These are phyloP conservation scores for Scotopteryx bipunctaria DNA, from an alignment of 2,888 invertebrate species.

Conservation along the genomic window DNA sequence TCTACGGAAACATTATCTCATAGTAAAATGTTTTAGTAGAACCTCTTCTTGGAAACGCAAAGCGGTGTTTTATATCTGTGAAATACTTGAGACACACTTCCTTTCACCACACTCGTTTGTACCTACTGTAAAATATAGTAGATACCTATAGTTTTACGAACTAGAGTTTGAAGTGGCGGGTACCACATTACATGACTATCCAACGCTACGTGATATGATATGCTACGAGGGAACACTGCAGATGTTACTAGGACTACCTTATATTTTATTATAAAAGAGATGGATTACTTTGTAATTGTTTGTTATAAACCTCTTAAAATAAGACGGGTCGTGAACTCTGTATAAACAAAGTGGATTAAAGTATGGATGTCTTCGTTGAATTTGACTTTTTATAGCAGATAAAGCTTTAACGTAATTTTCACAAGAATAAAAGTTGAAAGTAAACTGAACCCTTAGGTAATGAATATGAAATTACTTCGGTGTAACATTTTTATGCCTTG, in stretches of 20 bases:
- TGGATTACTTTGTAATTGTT: conserved; percentile 13
- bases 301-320: conserved; percentile 13
- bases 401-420: conserved; percentile 50
- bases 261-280: neutral
- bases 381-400: conserved; percentile 47
- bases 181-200: too few relatives aligned
- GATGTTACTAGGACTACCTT: neutral
- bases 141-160: too few relatives aligned
- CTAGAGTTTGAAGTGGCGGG: too few relatives aligned
- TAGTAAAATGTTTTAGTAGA: too few relatives aligned
- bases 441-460: conserved; percentile 45
- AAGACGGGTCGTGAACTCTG: conserved; percentile 16
- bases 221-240: neutral
- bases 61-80: too few relatives aligned
- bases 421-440: conserved; percentile 47
- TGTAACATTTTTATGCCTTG: conserved; percentile 45
- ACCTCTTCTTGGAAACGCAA: too few relatives aligned
- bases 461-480: conserved; percentile 49
- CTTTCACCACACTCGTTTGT: too few relatives aligned
- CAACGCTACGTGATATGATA: too few relatives aligned
- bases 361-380: conserved; percentile 41
- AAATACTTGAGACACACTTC: too few relatives aligned
- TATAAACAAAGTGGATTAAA: conserved; percentile 43
- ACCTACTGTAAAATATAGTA: too few relatives aligned
- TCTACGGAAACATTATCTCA: too few relatives aligned